A percentile compares a stretch with the other conserved stretches of the same genome.
These are phyloP conservation scores for Resseliella maxima DNA, from an alignment of 2,888 invertebrate species.

Conservation along the genomic window DNA sequence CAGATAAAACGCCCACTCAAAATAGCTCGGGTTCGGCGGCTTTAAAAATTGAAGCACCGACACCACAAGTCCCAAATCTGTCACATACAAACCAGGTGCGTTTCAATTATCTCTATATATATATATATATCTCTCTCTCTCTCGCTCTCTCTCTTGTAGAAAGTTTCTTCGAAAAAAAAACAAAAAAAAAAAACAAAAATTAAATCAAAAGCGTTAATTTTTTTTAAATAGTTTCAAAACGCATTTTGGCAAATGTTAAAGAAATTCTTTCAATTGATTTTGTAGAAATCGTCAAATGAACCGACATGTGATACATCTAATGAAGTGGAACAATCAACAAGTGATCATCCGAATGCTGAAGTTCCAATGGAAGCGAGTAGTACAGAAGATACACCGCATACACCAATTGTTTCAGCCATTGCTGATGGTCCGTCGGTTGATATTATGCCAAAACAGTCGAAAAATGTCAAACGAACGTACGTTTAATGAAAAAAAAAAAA, in stretches of 20 bases:
- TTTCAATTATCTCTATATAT: too few relatives aligned
- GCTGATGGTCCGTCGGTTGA: conserved; percentile 73
- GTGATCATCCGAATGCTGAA: conserved; percentile 21
- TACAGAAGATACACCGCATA: conserved; percentile 60
- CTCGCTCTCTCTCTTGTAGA: neutral
- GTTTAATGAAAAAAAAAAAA: conserved; percentile 62
- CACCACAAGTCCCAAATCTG: neutral
- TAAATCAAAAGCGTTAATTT: too few relatives aligned
- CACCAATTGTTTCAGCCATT: conserved; percentile 78
- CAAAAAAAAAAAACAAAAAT: neutral
- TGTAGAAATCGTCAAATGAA: conserved; percentile 46
- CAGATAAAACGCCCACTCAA: neutral
- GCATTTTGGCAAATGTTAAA: too few relatives aligned
- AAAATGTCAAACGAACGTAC: conserved; percentile 68
- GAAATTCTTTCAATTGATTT: neutral
- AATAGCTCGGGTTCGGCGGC: conserved; percentile 10
- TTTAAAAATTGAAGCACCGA: conserved; percentile 30
- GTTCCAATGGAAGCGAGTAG: conserved; percentile 23
- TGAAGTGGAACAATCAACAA: conserved; percentile 32
- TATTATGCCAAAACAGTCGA: conserved; percentile 66
- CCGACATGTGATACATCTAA: conserved; percentile 32
- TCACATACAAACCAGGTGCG: neutral
- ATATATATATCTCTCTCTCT: neutral
- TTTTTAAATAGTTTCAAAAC: too few relatives aligned
- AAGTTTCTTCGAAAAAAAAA: neutral